Evolutionary conservation across 2,113 vertebrate species (phyloP), one percentile per base, ranked within the genome.

Genomic region (Pampusana beccarii): DNA sequence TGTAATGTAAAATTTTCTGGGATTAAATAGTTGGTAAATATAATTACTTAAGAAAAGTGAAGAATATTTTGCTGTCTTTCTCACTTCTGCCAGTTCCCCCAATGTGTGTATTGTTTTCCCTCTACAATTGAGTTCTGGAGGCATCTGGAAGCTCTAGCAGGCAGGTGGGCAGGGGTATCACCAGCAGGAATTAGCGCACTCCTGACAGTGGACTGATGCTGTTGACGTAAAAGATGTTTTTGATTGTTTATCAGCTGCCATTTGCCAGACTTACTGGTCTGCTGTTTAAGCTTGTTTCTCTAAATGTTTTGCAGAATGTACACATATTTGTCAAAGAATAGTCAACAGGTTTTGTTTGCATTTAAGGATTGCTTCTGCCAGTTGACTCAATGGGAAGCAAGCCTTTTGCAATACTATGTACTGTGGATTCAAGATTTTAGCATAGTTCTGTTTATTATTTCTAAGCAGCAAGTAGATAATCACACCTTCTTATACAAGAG

Each of bases 41-140:
- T 8, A 57, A 56, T 61, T 60, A 33, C 9, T 60, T 60, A 31
- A 20, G 36, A 50, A 71, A 86, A 44, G 19, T 3, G 3, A 71
- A 10, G 16, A 24, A 11, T 64, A 28, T 46, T 87, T 74, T 69
- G 15, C 46, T 57, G 11, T 67, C 24, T 50, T 28, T 31, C n/a
- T 71, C 18, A 15, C 6, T 26, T 53, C 23, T 71, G 11, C 31
- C 21, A 6, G 20, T 78, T 74, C 13, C 29, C 6, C 9, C 9
- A 1, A 0, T 18, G 14, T 46, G 33, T 42, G n/a, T 13, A 1
- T 0, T 7, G 51, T 58, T 64, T 53, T 16, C 26, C 20, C 51
- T 24, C 28, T 53, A 10, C 24, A 57, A 2, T 65, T 72, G 25
- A 13, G 31, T 53, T 66, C 36, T 40, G 42, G 33, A 65, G 67